Conservation (phyloP, 2,888 invertebrate species). For the Diaprepes abbreviatus region DNA sequence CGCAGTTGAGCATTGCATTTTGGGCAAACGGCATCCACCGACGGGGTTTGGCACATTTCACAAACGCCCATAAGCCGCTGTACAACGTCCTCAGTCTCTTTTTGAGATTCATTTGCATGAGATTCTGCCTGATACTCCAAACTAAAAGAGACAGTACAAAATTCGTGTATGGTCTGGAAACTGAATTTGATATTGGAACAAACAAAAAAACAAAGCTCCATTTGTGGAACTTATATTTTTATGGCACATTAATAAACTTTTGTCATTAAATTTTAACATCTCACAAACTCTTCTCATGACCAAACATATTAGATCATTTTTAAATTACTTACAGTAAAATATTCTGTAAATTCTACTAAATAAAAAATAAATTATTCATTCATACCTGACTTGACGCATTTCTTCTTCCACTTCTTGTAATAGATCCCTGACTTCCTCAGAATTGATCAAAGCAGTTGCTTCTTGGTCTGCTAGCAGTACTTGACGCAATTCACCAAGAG, state of each 20-base stretch:
- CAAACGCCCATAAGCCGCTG: constrained; percentile 19
- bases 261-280: too few relatives aligned
- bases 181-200: too few relatives aligned
- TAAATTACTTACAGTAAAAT: too few relatives aligned
- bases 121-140: constrained; percentile 13
- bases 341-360: too few relatives aligned
- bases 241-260: too few relatives aligned
- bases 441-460: constrained; percentile 51
- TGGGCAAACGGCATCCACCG: constrained; percentile 9
- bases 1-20: constrained; percentile 23
- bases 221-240: too few relatives aligned
- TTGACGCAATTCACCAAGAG: constrained; percentile 49
- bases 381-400: constrained; percentile 50
- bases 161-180: too few relatives aligned
- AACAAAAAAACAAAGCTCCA: too few relatives aligned
- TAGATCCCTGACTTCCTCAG: constrained; percentile 55
- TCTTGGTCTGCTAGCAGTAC: constrained; percentile 51
- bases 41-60: constrained; percentile 6
- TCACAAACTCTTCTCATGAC: too few relatives aligned
- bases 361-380: too few relatives aligned
- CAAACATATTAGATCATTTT: too few relatives aligned
- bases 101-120: neutral
- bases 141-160: too few relatives aligned
- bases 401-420: constrained; percentile 57
- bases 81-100: constrained; percentile 10